These are phyloP conservation scores for Eulithis prunata DNA, from an alignment of 2,888 invertebrate species.

Conservation along the genomic window DNA sequence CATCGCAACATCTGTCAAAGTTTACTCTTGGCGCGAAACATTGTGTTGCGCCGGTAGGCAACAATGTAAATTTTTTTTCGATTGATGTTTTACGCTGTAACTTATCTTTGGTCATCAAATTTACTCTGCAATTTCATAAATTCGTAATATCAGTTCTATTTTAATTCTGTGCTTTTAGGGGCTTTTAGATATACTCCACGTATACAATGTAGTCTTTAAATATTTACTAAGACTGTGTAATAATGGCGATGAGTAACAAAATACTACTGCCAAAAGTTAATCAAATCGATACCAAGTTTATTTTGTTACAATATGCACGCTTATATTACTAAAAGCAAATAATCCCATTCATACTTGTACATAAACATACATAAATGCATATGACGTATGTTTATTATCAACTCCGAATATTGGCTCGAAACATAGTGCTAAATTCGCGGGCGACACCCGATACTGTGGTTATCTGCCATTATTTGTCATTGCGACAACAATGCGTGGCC, in stretches of 20 bases:
- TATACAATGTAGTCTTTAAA: too few species aligned
- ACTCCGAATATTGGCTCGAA: conserved; percentile 79
- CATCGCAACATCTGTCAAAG: conserved; percentile 64
- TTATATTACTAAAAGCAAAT: conserved; percentile 1
- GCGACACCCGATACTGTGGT: conserved; percentile 81
- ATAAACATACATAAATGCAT: conserved; percentile 36
- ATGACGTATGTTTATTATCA: conserved; percentile 78
- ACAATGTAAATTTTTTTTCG: conserved; percentile 9
- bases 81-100: conserved; percentile 17
- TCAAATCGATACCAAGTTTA: not conserved
- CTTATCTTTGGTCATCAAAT: conserved; percentile 2
- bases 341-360: conserved; percentile 2
- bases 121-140: too few species aligned
- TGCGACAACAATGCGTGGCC: conserved; percentile 74
- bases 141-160: too few species aligned
- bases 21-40: conserved; percentile 36
- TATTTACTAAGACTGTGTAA: too few species aligned
- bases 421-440: conserved; percentile 77
- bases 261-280: too few species aligned
- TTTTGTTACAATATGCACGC: not conserved
- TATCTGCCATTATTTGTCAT: conserved; percentile 83
- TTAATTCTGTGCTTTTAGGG: too few species aligned
- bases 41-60: conserved; percentile 22
- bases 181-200: too few species aligned
- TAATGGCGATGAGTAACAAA: too few species aligned